A percentile compares a stretch with the other conserved stretches of the same genome.
These are phyloP conservation scores for Siniperca scherzeri DNA, from an alignment of 2,797 vertebrate genomes.

Conservation along the genomic window DNA sequence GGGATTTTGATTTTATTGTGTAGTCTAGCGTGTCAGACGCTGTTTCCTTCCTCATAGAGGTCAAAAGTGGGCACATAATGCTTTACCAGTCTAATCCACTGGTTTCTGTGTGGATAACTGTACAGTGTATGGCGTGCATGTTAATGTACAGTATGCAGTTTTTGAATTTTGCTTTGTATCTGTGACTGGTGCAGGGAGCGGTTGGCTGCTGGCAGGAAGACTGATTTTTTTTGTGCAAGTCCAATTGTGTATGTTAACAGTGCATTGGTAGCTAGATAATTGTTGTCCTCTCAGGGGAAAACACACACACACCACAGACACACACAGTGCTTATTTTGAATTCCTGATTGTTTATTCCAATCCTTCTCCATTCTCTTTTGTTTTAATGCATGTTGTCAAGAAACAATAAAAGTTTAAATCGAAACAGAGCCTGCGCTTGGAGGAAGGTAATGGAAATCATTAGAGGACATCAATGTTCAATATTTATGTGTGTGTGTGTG, in stretches of 20 bases:
- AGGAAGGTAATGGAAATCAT: slow-evolving; percentile 75
- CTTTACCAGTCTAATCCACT: background rate
- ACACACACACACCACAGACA: slow-evolving; percentile 4
- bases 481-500: slow-evolving; percentile 46
- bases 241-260: slow-evolving; percentile 1
- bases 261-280: slow-evolving; percentile 30
- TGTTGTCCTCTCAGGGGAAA: slow-evolving; percentile 8
- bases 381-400: slow-evolving; percentile 69
- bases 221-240: background rate
- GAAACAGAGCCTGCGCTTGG: slow-evolving; percentile 62
- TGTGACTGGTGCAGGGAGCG: background rate
- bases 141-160: background rate
- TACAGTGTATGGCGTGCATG: background rate
- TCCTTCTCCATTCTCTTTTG: slow-evolving; percentile 45
- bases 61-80: slow-evolving; percentile 29
- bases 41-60: slow-evolving; percentile 28
- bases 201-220: background rate
- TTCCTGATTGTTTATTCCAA: slow-evolving; percentile 63
- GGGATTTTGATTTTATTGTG: slow-evolving; percentile 47
- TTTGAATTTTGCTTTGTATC: background rate
- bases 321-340: slow-evolving; percentile 44
- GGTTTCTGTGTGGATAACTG: background rate
- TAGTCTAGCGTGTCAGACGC: slow-evolving; percentile 8
- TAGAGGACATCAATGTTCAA: slow-evolving; percentile 63
- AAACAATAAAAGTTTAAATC: slow-evolving; percentile 73